These are phyloP conservation scores for Cyclophora punctaria DNA, from an alignment of 2,888 invertebrate species.

Conservation along the genomic window DNA sequence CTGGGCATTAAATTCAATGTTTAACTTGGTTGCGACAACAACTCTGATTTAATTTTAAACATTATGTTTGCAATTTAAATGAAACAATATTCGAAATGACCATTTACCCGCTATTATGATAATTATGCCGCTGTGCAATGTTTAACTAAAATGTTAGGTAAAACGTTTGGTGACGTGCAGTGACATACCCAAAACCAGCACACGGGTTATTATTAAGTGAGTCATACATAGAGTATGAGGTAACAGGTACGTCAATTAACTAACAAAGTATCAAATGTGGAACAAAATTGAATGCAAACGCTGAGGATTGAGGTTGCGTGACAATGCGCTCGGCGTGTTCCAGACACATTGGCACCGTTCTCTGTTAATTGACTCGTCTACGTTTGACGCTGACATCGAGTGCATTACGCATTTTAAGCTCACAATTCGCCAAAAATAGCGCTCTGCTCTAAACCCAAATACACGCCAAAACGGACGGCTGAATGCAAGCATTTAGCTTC, in stretches of 20 bases:
- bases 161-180: too few species aligned
- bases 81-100: neutral
- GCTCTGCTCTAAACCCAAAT: constrained; percentile 29
- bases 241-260: neutral
- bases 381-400: constrained; percentile 2
- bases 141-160: too few species aligned
- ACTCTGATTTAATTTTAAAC: neutral
- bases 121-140: too few species aligned
- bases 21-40: constrained; percentile 5
- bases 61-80: neutral
- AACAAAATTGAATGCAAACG: constrained; percentile 2
- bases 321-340: constrained; percentile 1
- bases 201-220: too few species aligned
- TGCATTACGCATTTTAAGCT: constrained; percentile 6
- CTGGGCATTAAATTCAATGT: constrained; percentile 14
- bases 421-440: constrained; percentile 5
- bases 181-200: too few species aligned
- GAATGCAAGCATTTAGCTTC: constrained; percentile 45
- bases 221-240: neutral
- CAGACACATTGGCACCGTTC: constrained; percentile 5
- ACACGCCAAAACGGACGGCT: constrained; percentile 34
- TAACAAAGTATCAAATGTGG: too few species aligned
- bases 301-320: constrained; percentile 1
- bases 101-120: too few species aligned
- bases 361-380: constrained; percentile 8